A percentile compares a stretch with the other conserved stretches of the same genome.
Evolutionary conservation across 2,113 vertebrate genomes (phyloP).

Genomic region (Rhinolophus ferrumequinum): DNA sequence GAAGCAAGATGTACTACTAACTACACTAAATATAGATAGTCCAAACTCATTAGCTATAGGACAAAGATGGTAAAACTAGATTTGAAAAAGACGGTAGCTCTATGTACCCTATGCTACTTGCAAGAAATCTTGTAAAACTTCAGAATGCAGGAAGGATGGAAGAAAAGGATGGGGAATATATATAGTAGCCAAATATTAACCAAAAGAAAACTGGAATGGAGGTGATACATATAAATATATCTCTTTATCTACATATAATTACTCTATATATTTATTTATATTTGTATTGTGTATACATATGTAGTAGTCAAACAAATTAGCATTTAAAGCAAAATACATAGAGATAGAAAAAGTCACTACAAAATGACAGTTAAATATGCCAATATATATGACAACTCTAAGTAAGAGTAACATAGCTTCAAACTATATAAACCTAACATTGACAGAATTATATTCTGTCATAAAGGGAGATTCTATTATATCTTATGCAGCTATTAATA

Average conservation of each 20-base stretch:
- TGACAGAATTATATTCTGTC: neutral
- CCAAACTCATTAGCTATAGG: neutral
- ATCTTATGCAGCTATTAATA: neutral
- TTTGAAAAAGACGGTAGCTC: neutral
- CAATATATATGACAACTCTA: neutral
- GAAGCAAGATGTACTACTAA: no score
- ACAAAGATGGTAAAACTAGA: neutral
- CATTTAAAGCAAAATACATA: neutral
- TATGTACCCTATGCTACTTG: accelerated
- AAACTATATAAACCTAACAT: neutral
- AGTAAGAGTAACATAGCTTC: neutral
- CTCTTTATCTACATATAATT: neutral
- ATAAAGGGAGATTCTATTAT: neutral
- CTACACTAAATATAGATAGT: neutral
- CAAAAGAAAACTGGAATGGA: neutral
- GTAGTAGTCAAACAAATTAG: neutral
- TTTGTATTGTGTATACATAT: neutral
- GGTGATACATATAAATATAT: neutral
- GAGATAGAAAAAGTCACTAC: neutral
- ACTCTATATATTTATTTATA: neutral
- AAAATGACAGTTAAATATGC: neutral
- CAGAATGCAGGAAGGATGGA: neutral
- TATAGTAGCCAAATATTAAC: neutral
- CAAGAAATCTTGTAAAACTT: neutral
- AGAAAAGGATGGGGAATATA: neutral